Conservation (phyloP, 2,113 vertebrate genomes). For the Callocephalon fimbriatum region DNA sequence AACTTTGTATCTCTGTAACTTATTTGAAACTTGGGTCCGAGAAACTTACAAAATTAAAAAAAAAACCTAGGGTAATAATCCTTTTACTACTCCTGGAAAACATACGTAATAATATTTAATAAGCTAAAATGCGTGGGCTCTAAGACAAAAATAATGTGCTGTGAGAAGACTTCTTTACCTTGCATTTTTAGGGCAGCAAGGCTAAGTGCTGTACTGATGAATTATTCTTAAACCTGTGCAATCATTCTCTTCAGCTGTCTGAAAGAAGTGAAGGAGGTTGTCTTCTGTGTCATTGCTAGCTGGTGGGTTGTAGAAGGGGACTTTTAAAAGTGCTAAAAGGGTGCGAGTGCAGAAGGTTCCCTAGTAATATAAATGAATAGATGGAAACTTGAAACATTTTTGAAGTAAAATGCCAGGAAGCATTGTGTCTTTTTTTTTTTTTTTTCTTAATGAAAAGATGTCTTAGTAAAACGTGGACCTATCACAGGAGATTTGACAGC, state of each 20-base stretch:
- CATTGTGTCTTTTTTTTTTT: neutral
- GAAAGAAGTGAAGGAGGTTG: neutral
- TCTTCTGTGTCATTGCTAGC: neutral
- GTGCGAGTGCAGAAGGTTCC: neutral
- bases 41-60: neutral
- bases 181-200: neutral
- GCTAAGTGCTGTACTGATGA: neutral
- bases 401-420: neutral
- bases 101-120: neutral
- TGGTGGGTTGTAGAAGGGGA: neutral
- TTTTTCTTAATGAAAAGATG: neutral
- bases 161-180: neutral
- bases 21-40: neutral
- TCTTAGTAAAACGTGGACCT: neutral
- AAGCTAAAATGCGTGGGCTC: neutral
- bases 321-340: neutral
- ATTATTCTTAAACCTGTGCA: constrained; percentile 24
- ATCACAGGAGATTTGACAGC: neutral
- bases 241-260: neutral
- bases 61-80: too few relatives aligned
- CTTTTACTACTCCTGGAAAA: neutral
- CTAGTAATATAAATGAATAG: neutral
- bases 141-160: neutral
- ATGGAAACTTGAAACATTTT: neutral
- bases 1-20: neutral